phyloP scores from a whole-genome alignment of 1,140 invertebrate genomes.

The Drosophila sulfurigaster region DNA sequence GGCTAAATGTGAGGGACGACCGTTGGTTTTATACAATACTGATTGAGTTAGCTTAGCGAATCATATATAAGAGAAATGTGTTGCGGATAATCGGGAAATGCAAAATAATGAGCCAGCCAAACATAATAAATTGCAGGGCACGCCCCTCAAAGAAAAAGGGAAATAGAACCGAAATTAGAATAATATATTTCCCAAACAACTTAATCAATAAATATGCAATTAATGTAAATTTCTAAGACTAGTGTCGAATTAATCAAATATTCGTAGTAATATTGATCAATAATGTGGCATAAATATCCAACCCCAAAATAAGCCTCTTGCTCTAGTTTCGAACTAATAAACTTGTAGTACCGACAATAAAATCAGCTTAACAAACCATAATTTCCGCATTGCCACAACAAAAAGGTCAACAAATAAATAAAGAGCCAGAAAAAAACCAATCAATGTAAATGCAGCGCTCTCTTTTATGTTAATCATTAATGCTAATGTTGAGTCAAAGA shows the following conservation, averaged over 20 bases:
- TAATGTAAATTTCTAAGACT: too few relatives aligned
- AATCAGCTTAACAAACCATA: not conserved
- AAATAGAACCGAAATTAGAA: not conserved
- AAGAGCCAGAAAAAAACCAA: constrained; percentile 5
- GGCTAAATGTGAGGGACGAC: constrained; percentile 55
- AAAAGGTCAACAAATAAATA: constrained; percentile 8
- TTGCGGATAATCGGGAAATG: constrained; percentile 42
- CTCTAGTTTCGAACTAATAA: not conserved
- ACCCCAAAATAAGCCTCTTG: too few relatives aligned
- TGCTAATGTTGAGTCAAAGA: constrained; percentile 37
- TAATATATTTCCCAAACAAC: too few relatives aligned
- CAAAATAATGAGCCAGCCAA: not conserved
- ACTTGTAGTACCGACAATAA: not conserved
- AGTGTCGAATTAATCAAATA: too few relatives aligned
- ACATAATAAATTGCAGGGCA: not conserved
- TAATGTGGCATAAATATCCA: too few relatives aligned
- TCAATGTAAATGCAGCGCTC: constrained; percentile 23
- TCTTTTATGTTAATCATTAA: constrained; percentile 48
- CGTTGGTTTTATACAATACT: constrained; percentile 57
- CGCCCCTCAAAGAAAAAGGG: not conserved
- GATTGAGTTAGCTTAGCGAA: constrained; percentile 64
- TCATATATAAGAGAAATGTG: constrained; percentile 26
- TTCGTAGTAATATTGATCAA: too few relatives aligned
- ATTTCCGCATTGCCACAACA: not conserved
- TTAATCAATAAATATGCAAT: too few relatives aligned